Conservation (phyloP, 92 coral and sea anemone genomes). For the Metridium senile region DNA sequence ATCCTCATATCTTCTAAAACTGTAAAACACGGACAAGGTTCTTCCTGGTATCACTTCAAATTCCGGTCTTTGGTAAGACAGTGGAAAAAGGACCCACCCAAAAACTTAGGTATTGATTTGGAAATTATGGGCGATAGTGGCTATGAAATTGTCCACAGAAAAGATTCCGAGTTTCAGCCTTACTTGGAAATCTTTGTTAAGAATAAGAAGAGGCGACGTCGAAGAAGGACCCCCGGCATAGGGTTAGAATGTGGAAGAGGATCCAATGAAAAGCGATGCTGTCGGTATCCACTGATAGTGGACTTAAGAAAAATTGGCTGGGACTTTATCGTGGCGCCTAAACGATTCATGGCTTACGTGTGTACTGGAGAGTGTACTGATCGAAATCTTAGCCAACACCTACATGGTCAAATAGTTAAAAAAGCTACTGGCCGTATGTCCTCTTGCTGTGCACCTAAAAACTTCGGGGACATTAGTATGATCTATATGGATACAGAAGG, state of each 20-base stretch:
- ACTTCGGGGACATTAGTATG: conserved; percentile 38
- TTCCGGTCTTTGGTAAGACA: conserved; percentile 35
- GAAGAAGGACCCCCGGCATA: conserved; percentile 9
- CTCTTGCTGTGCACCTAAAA: conserved; percentile 49
- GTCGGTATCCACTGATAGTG: conserved; percentile 37
- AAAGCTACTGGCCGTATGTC: conserved; percentile 3
- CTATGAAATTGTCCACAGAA: conserved; percentile 19
- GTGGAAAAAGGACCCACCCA: conserved; percentile 42
- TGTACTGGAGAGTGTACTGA: conserved; percentile 52
- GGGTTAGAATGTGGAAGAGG: conserved; percentile 29
- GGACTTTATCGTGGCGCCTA: conserved; percentile 60
- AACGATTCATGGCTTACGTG: conserved; percentile 44
- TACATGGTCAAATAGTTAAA: conserved; percentile 38
- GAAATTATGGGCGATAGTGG: conserved; percentile 36
- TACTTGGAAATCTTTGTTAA: conserved; percentile 49
- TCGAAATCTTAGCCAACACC: conserved; percentile 10
- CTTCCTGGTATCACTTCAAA: conserved; percentile 50
- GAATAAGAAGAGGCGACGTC: conserved; percentile 27
- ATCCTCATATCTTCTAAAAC: conserved; percentile 36
- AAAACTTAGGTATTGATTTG: conserved; percentile 49
- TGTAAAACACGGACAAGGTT: not conserved
- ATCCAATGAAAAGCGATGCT: conserved; percentile 39
- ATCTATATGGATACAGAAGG: conserved; percentile 34
- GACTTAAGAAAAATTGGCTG: conserved; percentile 49
- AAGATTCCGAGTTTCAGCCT: conserved; percentile 31